These are phyloP conservation scores for Bolinopsis microptera DNA, from an alignment of 37 sponge, comb jelly and placozoan genomes.

Conservation along the genomic window DNA sequence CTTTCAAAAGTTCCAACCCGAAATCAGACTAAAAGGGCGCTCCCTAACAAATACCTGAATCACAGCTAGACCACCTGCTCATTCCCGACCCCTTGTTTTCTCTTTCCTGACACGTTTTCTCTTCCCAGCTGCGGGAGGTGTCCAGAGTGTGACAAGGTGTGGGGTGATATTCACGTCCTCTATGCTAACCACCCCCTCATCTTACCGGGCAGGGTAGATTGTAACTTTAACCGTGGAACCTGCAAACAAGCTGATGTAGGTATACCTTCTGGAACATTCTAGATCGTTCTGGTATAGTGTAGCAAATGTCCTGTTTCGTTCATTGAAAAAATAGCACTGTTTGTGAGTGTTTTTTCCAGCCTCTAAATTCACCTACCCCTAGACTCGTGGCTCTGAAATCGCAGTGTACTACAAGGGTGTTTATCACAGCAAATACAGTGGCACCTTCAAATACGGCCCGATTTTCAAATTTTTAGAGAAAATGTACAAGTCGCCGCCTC, in stretches of 20 bases:
- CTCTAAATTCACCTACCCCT: background rate
- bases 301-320: too few relatives aligned
- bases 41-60: background rate
- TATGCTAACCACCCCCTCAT: constrained; percentile 60
- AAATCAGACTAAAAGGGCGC: background rate
- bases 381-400: constrained; percentile 37
- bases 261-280: background rate
- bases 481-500: constrained; percentile 11
- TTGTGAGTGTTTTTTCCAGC: background rate
- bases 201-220: constrained; percentile 44
- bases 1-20: too few relatives aligned
- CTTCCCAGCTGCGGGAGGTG: constrained; percentile 5
- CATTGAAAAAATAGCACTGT: too few relatives aligned
- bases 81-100: too few relatives aligned
- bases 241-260: constrained; percentile 58
- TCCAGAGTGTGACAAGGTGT: constrained; percentile 32
- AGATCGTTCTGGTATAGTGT: too few relatives aligned
- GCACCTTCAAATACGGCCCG: constrained; percentile 6
- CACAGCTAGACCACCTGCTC: too few relatives aligned
- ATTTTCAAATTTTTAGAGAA: constrained; percentile 40
- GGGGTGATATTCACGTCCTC: constrained; percentile 12
- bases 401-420: constrained; percentile 42
- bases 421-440: constrained; percentile 55
- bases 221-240: constrained; percentile 57
- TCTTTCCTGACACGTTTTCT: too few relatives aligned